Evolutionary conservation across 2,797 vertebrate species (phyloP), one percentile per base, ranked within the genome.

Genomic region (Botia almorhae): DNA sequence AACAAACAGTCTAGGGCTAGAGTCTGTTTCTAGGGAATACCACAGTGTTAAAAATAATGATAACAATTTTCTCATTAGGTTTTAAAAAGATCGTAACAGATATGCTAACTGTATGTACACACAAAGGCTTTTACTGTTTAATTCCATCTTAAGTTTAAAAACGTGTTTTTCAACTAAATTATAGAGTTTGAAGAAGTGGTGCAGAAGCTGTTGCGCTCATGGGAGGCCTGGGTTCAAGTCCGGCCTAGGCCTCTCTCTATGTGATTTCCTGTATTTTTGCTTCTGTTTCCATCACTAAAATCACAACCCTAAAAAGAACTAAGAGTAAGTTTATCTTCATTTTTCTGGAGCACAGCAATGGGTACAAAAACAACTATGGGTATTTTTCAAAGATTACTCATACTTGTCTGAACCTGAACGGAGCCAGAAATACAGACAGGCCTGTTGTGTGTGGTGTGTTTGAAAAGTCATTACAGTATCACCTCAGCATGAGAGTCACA

Each of bases 401-500:
- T 7, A 60, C 58, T 60, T 60, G 55, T 19, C 56, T 13, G 23
- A 60, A 26, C 56, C 56, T 26, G 23, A 10, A 26, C 21, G 26
- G 21, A 60, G 58, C 58, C 21, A 26, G 12, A 26, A 60, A 29
- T 60, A 60, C 58, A 60, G 11, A 26, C 50, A 43, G 19, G 70
- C 6, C 51, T 39, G 50, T 58, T 43, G 50, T 58, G 8, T 48
- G 83, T 76, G 80, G 21, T 72, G 48, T 78, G 77, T 80, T 63
- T 53, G 74, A 84, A 84, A 81, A 76, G 46, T 76, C 81, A 85
- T 83, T 85, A 85, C 81, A 61, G 83, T 68, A 64, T 76, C 73
- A 81, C 81, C 78, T 83, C 53, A 53, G 83, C 81, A 83, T 83
- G 79, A 83, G 78, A 81, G 74, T 86, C 60, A 81, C 78, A 75